Conservation (phyloP, 1,140 invertebrate genomes). For the Anastrepha ludens region DNA sequence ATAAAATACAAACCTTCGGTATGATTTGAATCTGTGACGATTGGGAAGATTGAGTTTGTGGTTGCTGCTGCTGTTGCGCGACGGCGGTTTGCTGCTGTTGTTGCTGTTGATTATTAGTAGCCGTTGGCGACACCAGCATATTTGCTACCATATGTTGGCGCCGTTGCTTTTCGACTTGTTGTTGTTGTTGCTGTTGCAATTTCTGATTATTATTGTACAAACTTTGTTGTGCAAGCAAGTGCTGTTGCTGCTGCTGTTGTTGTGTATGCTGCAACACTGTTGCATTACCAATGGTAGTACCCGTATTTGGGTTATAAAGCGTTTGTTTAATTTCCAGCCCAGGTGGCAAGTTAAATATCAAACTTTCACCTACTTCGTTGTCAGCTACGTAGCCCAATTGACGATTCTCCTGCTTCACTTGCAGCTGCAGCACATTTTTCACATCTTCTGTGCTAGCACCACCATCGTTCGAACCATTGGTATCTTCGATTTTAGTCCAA, state of each 20-base stretch:
- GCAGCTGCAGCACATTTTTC: constrained; percentile 70
- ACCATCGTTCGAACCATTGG: constrained; percentile 40
- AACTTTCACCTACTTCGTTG: constrained; percentile 64
- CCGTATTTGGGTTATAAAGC: constrained; percentile 62
- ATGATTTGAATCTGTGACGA: constrained; percentile 74
- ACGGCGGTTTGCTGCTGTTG: constrained; percentile 56
- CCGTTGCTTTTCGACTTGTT: constrained; percentile 60
- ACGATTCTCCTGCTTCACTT: constrained; percentile 71
- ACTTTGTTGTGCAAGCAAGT: constrained; percentile 52
- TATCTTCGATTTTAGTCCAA: constrained; percentile 70
- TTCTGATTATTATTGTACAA: constrained; percentile 43
- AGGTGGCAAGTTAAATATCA: constrained; percentile 71
- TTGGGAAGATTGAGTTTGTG: constrained; percentile 56
- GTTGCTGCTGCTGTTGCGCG: constrained; percentile 55
- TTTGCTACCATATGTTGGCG: constrained; percentile 72
- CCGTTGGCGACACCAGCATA: constrained; percentile 69
- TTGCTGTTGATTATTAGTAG: constrained; percentile 36
- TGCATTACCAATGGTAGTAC: constrained; percentile 11
- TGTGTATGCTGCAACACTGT: constrained; percentile 56
- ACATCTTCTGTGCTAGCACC: constrained; percentile 63
- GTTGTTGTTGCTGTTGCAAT: constrained; percentile 58
- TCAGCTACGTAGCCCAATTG: constrained; percentile 66
- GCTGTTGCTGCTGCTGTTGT: constrained; percentile 59
- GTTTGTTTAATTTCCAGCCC: constrained; percentile 72
- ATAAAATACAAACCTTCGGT: constrained; percentile 73